These are phyloP conservation scores for Eilema griseolum DNA, from an alignment of 2,888 invertebrate species.

Conservation along the genomic window DNA sequence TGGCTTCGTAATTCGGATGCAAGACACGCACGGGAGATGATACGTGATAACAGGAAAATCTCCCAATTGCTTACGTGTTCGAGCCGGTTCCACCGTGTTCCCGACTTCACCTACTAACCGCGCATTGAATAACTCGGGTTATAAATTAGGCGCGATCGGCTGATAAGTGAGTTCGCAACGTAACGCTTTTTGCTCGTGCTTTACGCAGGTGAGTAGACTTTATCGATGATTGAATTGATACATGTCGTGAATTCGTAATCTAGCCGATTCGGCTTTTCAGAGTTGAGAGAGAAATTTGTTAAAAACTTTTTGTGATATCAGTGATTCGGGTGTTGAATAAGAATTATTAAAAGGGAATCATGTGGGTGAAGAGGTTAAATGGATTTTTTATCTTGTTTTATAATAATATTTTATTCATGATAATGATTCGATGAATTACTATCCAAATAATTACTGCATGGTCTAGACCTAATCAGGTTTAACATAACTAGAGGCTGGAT, in stretches of 20 bases:
- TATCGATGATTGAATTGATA: constrained; percentile 82
- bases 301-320: constrained; percentile 23
- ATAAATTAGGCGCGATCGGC: constrained; percentile 83
- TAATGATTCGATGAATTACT: not conserved
- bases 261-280: constrained; percentile 44
- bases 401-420: not conserved
- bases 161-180: constrained; percentile 77
- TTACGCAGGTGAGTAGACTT: constrained; percentile 80
- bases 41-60: constrained; percentile 87
- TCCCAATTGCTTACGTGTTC: constrained; percentile 86
- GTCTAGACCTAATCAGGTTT: not conserved
- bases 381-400: not conserved
- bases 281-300: constrained; percentile 35
- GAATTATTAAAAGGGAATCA: constrained; percentile 9
- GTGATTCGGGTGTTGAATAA: constrained; percentile 17
- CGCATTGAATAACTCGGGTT: constrained; percentile 82
- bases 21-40: constrained; percentile 82
- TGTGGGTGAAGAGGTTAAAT: not conserved
- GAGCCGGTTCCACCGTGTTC: constrained; percentile 66
- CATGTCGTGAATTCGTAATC: constrained; percentile 76
- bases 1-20: constrained; percentile 65
- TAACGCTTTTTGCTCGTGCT: constrained; percentile 77
- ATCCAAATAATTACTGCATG: not conserved
- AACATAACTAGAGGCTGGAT: not conserved
- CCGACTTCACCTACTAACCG: constrained; percentile 67